Conservation (phyloP, 1,140 invertebrate genomes). For the Dysdera silvatica region DNA sequence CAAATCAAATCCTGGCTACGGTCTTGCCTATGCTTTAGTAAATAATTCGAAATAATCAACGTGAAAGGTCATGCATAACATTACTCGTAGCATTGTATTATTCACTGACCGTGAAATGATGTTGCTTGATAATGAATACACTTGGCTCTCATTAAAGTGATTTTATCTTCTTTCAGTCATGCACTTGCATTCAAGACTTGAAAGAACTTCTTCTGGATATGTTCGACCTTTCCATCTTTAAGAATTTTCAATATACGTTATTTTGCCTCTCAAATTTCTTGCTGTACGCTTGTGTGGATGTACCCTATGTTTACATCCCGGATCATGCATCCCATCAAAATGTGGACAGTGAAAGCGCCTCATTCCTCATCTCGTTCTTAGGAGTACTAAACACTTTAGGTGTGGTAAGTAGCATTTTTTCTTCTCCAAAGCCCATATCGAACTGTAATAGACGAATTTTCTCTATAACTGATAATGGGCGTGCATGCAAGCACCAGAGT, state of each 20-base stretch:
- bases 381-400: conserved; percentile 78
- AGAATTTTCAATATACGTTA: conserved; percentile 62
- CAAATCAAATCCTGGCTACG: too few species aligned
- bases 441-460: too few species aligned
- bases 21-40: too few species aligned
- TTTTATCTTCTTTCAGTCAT: conserved; percentile 50
- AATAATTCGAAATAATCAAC: too few species aligned
- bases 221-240: conserved; percentile 68
- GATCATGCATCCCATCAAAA: conserved; percentile 62
- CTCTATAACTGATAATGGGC: too few species aligned
- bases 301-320: conserved; percentile 75
- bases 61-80: too few species aligned
- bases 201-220: conserved; percentile 66
- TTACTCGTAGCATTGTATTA: too few species aligned
- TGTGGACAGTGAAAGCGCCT: conserved; percentile 60
- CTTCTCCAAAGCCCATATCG: background rate
- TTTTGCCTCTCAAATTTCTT: conserved; percentile 77
- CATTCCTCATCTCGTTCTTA: conserved; percentile 72
- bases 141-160: too few species aligned
- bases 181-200: conserved; percentile 66
- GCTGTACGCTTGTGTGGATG: conserved; percentile 75
- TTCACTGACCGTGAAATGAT: too few species aligned
- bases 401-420: conserved; percentile 54
- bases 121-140: too few species aligned
- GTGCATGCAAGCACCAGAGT: too few species aligned